Evolutionary conservation across 2,113 vertebrate genomes (phyloP).

Genomic region (Sinocyclocheilus grahami): DNA sequence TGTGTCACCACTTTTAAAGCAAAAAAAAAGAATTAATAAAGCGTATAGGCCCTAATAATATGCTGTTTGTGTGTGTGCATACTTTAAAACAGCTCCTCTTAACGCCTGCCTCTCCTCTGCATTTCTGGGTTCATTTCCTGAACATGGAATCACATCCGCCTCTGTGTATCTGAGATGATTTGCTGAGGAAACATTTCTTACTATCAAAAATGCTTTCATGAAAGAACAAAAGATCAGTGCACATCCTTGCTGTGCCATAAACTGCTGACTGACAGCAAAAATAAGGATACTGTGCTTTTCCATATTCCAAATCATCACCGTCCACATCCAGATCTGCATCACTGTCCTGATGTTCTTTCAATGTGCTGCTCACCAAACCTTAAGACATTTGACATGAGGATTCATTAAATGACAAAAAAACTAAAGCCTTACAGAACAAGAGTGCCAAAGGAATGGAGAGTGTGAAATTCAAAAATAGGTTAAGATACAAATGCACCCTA

Average conservation of each 20-base stretch:
- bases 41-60: not conserved
- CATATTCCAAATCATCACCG: conserved; percentile 96
- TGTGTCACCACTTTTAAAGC: conserved; percentile 73
- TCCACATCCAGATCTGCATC: conserved; percentile 97
- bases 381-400: conserved; percentile 8
- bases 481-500: not conserved
- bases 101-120: conserved; percentile 82
- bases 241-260: not conserved
- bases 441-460: not conserved
- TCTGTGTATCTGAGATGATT: conserved; percentile 87
- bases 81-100: conserved; percentile 78
- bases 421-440: not conserved
- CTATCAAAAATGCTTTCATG: not conserved
- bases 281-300: conserved; percentile 95
- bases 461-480: not conserved
- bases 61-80: not conserved
- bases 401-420: not conserved
- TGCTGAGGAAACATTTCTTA: conserved; percentile 57
- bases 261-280: not conserved
- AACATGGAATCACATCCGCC: conserved; percentile 93
- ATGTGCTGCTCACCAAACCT: conserved; percentile 89
- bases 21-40: conserved; percentile 35
- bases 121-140: conserved; percentile 86
- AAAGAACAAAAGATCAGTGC: not conserved
- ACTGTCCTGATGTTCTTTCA: conserved; percentile 93